Conservation (phyloP, 2,113 vertebrate species). For the Anoplopoma fimbria region DNA sequence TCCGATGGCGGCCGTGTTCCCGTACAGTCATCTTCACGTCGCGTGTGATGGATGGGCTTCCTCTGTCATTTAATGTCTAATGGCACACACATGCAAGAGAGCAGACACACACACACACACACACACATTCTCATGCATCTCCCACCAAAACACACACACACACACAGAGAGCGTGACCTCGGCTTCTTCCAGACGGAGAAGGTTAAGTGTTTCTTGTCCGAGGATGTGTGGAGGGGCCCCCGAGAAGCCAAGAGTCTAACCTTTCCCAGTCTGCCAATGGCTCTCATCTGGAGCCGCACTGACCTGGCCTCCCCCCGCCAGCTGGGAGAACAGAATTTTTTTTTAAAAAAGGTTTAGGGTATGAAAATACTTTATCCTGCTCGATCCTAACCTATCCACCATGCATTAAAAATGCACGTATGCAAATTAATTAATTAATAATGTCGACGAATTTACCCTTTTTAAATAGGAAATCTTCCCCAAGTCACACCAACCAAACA, state of each 20-base stretch:
- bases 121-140: neutral
- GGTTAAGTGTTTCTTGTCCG: slow-evolving; percentile 65
- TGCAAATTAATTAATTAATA: no score
- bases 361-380: neutral
- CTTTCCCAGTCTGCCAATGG: slow-evolving; percentile 53
- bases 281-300: slow-evolving; percentile 40
- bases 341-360: neutral
- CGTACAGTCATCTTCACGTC: slow-evolving; percentile 53
- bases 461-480: neutral
- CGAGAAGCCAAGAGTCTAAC: slow-evolving; percentile 50
- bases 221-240: slow-evolving; percentile 23
- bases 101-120: slow-evolving; percentile 6
- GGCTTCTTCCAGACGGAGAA: slow-evolving; percentile 40
- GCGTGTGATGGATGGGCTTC: slow-evolving; percentile 75
- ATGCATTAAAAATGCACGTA: slow-evolving; percentile 30
- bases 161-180: slow-evolving; percentile 38
- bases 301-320: slow-evolving; percentile 25
- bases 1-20: slow-evolving; percentile 40
- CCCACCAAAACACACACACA: slow-evolving; percentile 27
- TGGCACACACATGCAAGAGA: slow-evolving; percentile 59
- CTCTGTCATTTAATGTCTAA: slow-evolving; percentile 69
- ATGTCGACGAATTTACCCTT: neutral
- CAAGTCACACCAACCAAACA: neutral
- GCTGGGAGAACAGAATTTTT: slow-evolving; percentile 26
- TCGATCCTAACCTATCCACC: slow-evolving; percentile 1